phyloP scores from a whole-genome alignment of 2,888 invertebrate genomes.

The Lysandra coridon region DNA sequence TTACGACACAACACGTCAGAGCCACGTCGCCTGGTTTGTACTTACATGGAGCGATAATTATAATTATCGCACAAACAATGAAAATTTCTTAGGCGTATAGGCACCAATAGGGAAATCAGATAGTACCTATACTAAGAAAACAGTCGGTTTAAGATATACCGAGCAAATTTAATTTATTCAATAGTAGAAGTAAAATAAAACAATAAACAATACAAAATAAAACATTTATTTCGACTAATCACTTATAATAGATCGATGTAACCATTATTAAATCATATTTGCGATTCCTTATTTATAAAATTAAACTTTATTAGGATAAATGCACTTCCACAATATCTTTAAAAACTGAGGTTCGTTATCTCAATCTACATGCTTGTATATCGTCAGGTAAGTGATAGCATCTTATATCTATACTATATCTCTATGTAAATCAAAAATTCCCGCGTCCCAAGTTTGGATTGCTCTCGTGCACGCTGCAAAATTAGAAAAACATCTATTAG shows the following conservation, averaged over 20 bases:
- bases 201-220: slow-evolving; percentile 61
- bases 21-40: too few species aligned
- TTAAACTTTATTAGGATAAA: slow-evolving; percentile 63
- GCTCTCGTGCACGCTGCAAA: slow-evolving; percentile 84
- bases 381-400: slow-evolving; percentile 20
- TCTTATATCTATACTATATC: slow-evolving; percentile 23
- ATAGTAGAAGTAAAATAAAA: slow-evolving; percentile 37
- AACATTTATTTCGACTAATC: slow-evolving; percentile 61
- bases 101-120: too few species aligned
- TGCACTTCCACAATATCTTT: slow-evolving; percentile 48
- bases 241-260: slow-evolving; percentile 73
- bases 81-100: too few species aligned
- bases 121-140: too few species aligned
- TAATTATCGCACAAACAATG: too few species aligned
- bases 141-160: too few species aligned
- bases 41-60: too few species aligned
- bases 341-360: slow-evolving; percentile 7
- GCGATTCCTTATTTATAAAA: slow-evolving; percentile 55
- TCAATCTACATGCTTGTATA: background rate
- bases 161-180: too few species aligned
- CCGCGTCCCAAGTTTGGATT: slow-evolving; percentile 77
- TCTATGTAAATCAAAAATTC: slow-evolving; percentile 71
- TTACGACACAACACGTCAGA: too few species aligned
- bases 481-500: slow-evolving; percentile 39
- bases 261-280: slow-evolving; percentile 64